phyloP scores from a whole-genome alignment of 2,113 vertebrate species.

The Rhineura floridana region DNA sequence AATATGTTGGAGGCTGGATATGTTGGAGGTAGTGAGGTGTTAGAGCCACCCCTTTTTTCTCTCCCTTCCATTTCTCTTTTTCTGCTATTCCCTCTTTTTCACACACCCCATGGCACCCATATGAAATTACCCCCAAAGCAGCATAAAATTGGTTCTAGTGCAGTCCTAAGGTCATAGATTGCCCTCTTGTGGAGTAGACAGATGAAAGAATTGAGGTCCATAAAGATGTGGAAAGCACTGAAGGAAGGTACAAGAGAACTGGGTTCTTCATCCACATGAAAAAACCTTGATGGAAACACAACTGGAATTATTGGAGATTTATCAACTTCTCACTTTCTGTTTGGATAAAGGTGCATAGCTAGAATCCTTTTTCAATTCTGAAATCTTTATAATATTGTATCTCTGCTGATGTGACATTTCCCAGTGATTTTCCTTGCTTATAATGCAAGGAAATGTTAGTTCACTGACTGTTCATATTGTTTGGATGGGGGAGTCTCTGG shows the following conservation, averaged over 20 bases:
- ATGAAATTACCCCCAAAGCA: no score
- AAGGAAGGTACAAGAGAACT: no score
- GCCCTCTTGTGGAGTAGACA: no score
- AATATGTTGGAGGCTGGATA: no score
- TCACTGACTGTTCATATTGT: slow-evolving; percentile 6
- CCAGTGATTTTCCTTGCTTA: background rate
- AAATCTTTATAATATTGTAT: background rate
- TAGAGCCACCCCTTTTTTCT: no score
- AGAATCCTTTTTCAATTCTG: background rate
- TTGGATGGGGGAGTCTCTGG: background rate
- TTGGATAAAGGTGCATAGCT: background rate
- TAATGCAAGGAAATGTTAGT: background rate
- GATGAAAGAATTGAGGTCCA: background rate
- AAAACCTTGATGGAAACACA: background rate
- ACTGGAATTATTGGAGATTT: background rate
- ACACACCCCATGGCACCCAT: no score
- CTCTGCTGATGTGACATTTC: background rate
- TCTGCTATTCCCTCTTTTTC: no score
- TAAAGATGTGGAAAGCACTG: background rate
- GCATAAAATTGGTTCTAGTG: no score
- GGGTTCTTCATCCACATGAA: no score
- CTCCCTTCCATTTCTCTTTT: no score
- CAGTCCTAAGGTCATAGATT: no score
- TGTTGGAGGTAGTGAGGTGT: no score
- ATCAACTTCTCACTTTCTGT: background rate